Base-by-base conservation (phyloP, 2,888 invertebrate species). In the Ennomos quercinarius region DNA sequence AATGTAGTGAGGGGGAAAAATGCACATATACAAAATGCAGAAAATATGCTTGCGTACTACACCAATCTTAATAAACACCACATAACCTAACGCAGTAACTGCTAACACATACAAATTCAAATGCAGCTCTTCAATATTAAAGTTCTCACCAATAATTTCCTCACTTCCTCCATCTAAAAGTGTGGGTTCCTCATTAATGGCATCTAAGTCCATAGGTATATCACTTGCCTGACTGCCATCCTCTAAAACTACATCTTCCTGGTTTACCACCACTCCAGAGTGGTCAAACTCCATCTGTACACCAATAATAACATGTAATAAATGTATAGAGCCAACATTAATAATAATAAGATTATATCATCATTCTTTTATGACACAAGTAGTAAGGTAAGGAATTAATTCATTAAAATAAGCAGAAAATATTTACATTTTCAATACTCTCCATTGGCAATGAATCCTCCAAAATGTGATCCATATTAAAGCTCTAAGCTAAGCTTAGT, bases 211-310 rank as follows among this genome's bases (percentile, higher is more conserved):
- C 89, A 93, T 91, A 1, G 84, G 77, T 35, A 91, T 86, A 39
- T 78, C 80, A 12, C 73, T 78, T 39, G 80, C 83, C 64, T 86
- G 81, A 2, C 64, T 66, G 13, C 71, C 74, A 1, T 74, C 62
- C 54, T 84, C 86, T 34, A 91, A 73, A 34, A 74, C 72, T 12
- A 91, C 86, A 48, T 87, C 87, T 12, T 74, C 77, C 62, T 91
- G 86, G 43, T 73, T 81, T 2, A 85, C 86, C 9, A 84, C 86
- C 17, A 76, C 80, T 67, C 78, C 84, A 0, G 83, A 70, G 51
- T 86, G 81, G 43, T 85, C 89, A 78, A 92, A 93, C 47, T 91
- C 89, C 77, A 91, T 89, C 90, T 91, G 69, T 39, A 0, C 17
- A 27, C 5, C 41, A 47, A 27, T 27, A 27, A 27, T 27, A 27